These are phyloP conservation scores for Andinoacara biseriatus DNA, from an alignment of 2,113 vertebrate species.

Conservation along the genomic window DNA sequence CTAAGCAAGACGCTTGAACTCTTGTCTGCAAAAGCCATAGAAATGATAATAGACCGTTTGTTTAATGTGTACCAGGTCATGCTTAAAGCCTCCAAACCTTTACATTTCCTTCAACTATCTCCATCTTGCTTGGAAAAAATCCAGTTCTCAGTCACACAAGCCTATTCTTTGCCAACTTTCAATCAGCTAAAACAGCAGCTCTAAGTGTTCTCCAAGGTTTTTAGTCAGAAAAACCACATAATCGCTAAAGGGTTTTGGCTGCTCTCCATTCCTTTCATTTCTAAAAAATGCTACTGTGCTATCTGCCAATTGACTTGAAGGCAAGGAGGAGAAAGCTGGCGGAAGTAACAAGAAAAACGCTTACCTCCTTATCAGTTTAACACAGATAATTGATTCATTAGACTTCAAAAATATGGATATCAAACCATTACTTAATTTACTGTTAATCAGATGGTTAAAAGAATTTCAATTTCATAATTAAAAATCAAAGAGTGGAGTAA, in stretches of 20 bases:
- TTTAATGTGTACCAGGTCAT: neutral
- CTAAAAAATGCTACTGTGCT: conserved; percentile 9
- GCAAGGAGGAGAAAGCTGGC: neutral
- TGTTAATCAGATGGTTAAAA: neutral
- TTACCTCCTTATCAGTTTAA: neutral
- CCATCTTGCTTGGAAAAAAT: conserved; percentile 3
- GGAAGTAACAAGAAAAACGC: neutral
- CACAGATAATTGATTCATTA: neutral
- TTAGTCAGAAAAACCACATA: conserved; percentile 7
- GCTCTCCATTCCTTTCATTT: conserved; percentile 3
- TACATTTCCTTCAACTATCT: conserved; percentile 7
- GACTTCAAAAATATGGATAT: neutral
- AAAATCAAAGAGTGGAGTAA: neutral
- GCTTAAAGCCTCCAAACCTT: neutral
- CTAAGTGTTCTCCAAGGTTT: conserved; percentile 14
- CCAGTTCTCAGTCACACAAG: neutral
- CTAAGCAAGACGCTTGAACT: neutral
- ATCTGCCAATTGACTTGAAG: conserved; percentile 9
- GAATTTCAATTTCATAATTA: neutral
- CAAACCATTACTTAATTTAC: conserved; percentile 6
- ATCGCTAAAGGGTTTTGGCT: conserved; percentile 21
- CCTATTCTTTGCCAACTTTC: conserved; percentile 19
- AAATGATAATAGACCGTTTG: neutral
- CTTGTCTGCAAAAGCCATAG: neutral
- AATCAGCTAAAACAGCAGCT: conserved; percentile 40